Base-by-base conservation (phyloP, 2,888 invertebrate genomes). In the Meta bourneti region DNA sequence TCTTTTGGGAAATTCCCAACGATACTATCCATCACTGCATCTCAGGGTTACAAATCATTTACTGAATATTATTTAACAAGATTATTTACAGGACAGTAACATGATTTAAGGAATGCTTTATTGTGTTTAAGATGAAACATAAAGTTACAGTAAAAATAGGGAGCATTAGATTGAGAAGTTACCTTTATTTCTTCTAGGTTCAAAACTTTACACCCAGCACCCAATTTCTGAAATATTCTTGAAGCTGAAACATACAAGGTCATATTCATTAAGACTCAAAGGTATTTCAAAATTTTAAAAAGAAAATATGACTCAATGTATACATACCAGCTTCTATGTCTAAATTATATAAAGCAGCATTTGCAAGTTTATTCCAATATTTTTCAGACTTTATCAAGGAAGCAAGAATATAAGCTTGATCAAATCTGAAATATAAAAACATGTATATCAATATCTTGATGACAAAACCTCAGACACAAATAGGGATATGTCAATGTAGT, bases 121-220 rank as follows among this genome's bases (percentile, higher is more conserved):
- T 34, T 34, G 34, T 2, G 34, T 4, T 34, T 34, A 34, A 34
- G 34, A 34, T 34, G 34, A 34, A 34, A 34, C 34, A 34, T 34
- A 4, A 34, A 34, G 34, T 34, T 34, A 34, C 34, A 34, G 4
- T 4, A 34, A 34, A 34, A 34, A 34, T 34, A 34, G 34, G 34
- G 34, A 2, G 34, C 34, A 34, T 34, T 34, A 34, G 34, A 61
- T 6, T 0, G 16, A 9, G 61, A 8, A 8, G 61, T 78, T 70
- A 91, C 91, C 70, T 91, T 91, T 69, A 91, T 87, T 78, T 88
- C 91, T 69, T 91, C 87, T 20, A 91, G 71, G 1, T 71, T 79
- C 9, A 91, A 52, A 48, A 91, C 87, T 74, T 88, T 83, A 69
- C 82, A 78, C 9, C 78, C 82, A 52, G 49, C 16, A 51, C 91